Evolutionary conservation across 2,797 vertebrate species (phyloP).

Genomic region (Eulemur rubriventer): DNA sequence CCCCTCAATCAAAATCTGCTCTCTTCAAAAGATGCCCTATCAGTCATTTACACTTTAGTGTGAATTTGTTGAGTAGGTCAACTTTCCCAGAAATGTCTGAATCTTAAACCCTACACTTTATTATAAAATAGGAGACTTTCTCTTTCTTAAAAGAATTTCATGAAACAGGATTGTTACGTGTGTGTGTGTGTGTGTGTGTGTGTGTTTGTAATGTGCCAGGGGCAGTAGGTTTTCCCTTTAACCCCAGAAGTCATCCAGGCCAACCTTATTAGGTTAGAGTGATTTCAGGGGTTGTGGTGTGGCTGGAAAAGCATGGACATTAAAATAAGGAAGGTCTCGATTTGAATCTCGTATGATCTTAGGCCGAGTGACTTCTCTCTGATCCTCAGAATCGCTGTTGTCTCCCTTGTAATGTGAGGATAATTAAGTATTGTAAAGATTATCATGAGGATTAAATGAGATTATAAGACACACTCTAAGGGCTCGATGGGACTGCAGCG

Average conservation of each 20-base stretch:
- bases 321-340: neutral
- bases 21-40: neutral
- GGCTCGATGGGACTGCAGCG: neutral
- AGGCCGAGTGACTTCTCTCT: neutral
- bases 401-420: neutral
- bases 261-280: neutral
- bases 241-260: neutral
- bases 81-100: neutral
- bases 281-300: neutral
- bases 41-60: neutral
- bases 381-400: neutral
- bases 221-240: neutral
- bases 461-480: neutral
- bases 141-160: neutral
- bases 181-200: accelerated
- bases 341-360: neutral
- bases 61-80: neutral
- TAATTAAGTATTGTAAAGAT: neutral
- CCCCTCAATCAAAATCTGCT: neutral
- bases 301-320: neutral
- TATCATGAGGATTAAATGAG: too few relatives aligned
- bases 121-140: neutral
- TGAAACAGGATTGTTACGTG: neutral
- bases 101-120: neutral
- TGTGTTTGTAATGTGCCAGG: neutral